Evolutionary conservation across 2,888 invertebrate species (phyloP), one percentile per base, ranked within the genome.

Genomic region (Stomorhina lunata): DNA sequence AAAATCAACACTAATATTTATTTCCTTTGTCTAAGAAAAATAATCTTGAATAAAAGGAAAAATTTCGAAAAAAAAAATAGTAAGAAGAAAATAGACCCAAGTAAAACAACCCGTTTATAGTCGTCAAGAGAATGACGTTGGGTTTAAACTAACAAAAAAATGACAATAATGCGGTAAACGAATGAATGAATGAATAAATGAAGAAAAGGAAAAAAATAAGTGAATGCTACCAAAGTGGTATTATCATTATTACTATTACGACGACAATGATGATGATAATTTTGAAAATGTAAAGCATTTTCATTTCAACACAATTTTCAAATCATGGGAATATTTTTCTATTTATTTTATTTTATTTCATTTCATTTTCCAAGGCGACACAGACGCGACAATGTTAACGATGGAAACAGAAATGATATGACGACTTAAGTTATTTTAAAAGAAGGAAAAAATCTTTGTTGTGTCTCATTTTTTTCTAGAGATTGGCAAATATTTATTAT

Each of bases 251-350:
- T n/a, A n/a, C n/a, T n/a, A n/a, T n/a, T n/a, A n/a, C n/a, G n/a
- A n/a, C n/a, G n/a, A n/a, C n/a, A n/a, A n/a, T n/a, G n/a, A n/a
- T n/a, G 34, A 45, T 68, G 53, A 78, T 55, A 20, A 43, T 48
- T 45, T 4, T n/a, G n/a, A 59, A 37, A 68, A 59, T 68, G 32
- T 29, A 40, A n/a, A 17, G n/a, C n/a, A 27, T 27, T 34, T 29
- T 29, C 43, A 43, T 65, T 37, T 53, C 55, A 75, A 17, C 22
- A 40, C 29, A 53, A 68, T 40, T 69, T 68, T 65, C 10, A 53
- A 63, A 66, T 69, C 77, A 72, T 81, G 81, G 77, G 81, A 81
- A 77, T 50, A 37, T 77, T 68, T 73, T 17, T 9, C 40, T 29
- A 0, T 63, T 32, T 22, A n/a, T n/a, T n/a, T n/a, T n/a, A n/a